phyloP scores from a whole-genome alignment of 2,797 vertebrate species.

The Galaxias olidus region DNA sequence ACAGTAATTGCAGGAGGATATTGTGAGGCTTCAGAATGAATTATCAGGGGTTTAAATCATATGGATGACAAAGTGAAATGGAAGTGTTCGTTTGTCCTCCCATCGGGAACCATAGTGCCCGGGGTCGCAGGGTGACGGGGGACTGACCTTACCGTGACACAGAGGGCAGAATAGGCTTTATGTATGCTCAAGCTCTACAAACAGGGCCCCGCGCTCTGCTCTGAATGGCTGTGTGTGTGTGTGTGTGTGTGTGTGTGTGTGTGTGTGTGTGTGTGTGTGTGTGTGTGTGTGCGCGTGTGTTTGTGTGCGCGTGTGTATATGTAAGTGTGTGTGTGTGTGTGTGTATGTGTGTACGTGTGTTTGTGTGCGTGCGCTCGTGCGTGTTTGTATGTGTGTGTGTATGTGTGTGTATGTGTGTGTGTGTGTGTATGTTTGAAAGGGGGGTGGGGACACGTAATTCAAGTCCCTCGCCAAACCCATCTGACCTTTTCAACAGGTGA shows the following conservation, averaged over 20 bases:
- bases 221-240: conserved; percentile 23
- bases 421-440: neutral
- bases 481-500: neutral
- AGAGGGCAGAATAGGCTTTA: conserved; percentile 1
- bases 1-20: too few species aligned
- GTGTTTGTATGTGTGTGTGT: conserved; percentile 2
- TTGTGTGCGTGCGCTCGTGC: neutral
- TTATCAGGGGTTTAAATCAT: too few species aligned
- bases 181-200: conserved; percentile 31
- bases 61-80: too few species aligned
- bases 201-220: conserved; percentile 16
- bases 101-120: too few species aligned
- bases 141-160: conserved; percentile 10
- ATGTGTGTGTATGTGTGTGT: neutral
- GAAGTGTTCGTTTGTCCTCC: too few species aligned
- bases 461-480: conserved; percentile 7
- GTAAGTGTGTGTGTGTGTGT: neutral
- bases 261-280: neutral
- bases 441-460: conserved; percentile 22
- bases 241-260: neutral
- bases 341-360: neutral
- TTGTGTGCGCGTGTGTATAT: neutral
- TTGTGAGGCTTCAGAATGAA: too few species aligned
- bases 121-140: neutral
- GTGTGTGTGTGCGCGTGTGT: neutral